Base-by-base conservation (phyloP, 1,140 invertebrate species). In the Liolophura sinensis region DNA sequence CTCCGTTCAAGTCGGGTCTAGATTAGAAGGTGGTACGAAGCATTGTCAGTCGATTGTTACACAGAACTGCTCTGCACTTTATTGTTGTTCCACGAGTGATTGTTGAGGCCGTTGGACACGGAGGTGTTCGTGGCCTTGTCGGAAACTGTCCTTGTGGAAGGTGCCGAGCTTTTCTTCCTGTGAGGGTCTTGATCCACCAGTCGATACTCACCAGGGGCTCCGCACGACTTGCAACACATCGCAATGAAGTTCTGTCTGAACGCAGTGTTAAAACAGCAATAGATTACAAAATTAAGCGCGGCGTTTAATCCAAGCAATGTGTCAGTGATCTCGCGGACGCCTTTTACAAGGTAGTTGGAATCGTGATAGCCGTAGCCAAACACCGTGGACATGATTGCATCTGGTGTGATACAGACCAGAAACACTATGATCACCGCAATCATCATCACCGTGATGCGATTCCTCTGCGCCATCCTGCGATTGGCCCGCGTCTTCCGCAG, bases 351-450 rank as follows among this genome's bases (percentile, higher is more conserved):
- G 64, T 70, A 74, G 64, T 74, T 71, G 22, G 79, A 80, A 40
- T 85, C 83, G 58, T 82, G 80, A 63, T 85, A 83, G 11, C 81
- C 80, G 18, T 72, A 78, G 20, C 77, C 77, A 60, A 82, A 79
- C 54, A 81, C 69, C 48, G 77, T 87, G 5, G 91, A 84, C 69
- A 88, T 85, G 18, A 87, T 78, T 4, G 91, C 90, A 65, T 90
- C 89, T 0, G 92, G 92, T 47, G 90, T 86, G 76, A 92, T 91
- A 76, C 92, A 93, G 1, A 92, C 78, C 22, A 92, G 83, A 78
- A 92, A 92, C 62, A 91, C 83, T 1, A 92, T 83, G 1, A 93
- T 91, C 1, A 93, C 90, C 1, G 89, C 88, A 55, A 93, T 90
- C 48, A 93, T 83, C 73, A 91, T 92, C 7, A 92, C 85, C 1